phyloP scores from a whole-genome alignment of 2,888 invertebrate genomes.

The Agrochola lota region DNA sequence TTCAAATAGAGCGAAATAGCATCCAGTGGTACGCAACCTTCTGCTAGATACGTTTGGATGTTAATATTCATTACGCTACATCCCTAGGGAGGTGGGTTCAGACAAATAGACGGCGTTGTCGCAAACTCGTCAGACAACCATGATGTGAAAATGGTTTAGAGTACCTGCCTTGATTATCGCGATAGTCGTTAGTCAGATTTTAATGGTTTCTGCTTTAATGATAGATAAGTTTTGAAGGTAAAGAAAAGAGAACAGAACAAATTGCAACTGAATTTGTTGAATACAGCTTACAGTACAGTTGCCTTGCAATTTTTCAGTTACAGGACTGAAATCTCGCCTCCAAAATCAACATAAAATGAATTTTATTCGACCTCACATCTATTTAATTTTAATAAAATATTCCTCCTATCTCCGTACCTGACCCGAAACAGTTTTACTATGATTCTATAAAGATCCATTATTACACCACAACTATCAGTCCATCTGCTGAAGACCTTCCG shows the following conservation, averaged over 20 bases:
- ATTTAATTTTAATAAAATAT: neutral
- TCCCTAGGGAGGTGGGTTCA: slow-evolving; percentile 76
- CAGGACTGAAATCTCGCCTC: too few species aligned
- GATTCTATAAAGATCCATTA: neutral
- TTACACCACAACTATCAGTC: neutral
- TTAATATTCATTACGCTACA: slow-evolving; percentile 87
- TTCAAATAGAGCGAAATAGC: slow-evolving; percentile 58
- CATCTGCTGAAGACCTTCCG: too few species aligned
- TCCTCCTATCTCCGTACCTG: neutral
- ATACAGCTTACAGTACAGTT: too few species aligned
- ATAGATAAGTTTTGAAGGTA: neutral
- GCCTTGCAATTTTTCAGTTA: neutral
- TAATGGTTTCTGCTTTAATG: neutral
- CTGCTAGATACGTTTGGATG: slow-evolving; percentile 73
- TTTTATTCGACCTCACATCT: neutral
- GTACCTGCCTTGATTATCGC: slow-evolving; percentile 1
- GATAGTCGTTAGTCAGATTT: neutral
- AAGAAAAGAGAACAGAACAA: neutral
- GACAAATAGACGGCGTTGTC: slow-evolving; percentile 81
- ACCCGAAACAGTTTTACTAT: neutral
- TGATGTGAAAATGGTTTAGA: slow-evolving; percentile 45
- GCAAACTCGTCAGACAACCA: slow-evolving; percentile 68
- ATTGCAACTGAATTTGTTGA: neutral
- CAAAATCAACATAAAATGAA: neutral
- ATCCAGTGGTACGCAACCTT: slow-evolving; percentile 65